Evolutionary conservation across 1,140 invertebrate species (phyloP), one percentile per base, ranked within the genome.

Genomic region (Teleogryllus occipitalis): DNA sequence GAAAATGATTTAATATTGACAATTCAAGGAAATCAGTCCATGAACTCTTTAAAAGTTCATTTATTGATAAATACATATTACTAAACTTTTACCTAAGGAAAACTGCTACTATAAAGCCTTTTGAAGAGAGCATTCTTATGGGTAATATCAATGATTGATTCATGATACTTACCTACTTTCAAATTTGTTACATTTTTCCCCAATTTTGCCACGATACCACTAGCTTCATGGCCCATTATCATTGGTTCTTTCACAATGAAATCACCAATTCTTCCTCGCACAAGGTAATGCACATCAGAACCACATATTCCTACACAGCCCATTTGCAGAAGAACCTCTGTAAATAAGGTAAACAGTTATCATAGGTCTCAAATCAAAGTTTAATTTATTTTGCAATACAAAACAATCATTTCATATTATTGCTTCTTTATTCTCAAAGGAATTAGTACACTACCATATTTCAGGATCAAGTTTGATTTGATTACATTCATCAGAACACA

Each of bases 221-320:
- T 91, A 6, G 95, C 90, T 87, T 97, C 96, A 84, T 97, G 96
- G 0, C 96, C 96, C 83, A 97, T 92, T 74, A 97, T 90, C 95
- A 97, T 97, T 15, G 96, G 95, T 81, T 91, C 87, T 76, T 91
- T 89, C 0, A 97, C 88, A 15, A 96, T 87, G 84, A 96, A 97
- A 82, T 93, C 89, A 0, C 93, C 96, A 84, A 97, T 97, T 27
- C 89, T 84, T 18, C 97, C 97, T 81, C 92, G 84, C 8, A 91
- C 90, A 85, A 96, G 92, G 87, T 98, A 98, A 85, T 97, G 95
- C 8, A 98, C 94, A 87, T 98, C 97, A 0, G 96, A 98, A 0
- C 97, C 97, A 86, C 97, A 99, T 82, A 99, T 98, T 73, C 97
- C 97, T 76, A 98, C 96, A 82, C 92, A 92, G 81, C 92, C 91